phyloP scores from a whole-genome alignment of 1,140 invertebrate genomes.

The Drosophila fuyamai region DNA sequence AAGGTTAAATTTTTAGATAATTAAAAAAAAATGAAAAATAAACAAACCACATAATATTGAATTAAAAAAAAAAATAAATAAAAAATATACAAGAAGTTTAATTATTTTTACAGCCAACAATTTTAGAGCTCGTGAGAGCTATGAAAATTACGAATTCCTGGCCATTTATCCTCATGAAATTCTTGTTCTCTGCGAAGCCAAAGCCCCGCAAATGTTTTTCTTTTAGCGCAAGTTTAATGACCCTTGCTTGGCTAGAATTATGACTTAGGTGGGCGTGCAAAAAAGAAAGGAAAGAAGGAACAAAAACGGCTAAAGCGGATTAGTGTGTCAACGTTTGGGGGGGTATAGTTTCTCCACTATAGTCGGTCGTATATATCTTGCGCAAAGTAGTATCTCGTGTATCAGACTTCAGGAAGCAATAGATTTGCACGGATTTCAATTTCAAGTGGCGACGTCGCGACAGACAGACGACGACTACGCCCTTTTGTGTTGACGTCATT shows the following conservation, averaged over 20 bases:
- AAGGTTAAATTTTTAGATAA: background rate
- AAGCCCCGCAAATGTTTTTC: constrained; percentile 45
- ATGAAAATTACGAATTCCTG: background rate
- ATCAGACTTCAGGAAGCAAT: constrained; percentile 82
- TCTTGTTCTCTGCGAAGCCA: background rate
- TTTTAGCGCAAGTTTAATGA: constrained; percentile 30
- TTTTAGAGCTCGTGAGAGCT: background rate
- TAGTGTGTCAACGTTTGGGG: constrained; percentile 62
- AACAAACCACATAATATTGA: background rate
- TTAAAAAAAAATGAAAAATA: background rate
- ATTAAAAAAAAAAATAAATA: background rate
- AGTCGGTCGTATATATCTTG: background rate
- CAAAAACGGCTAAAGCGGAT: constrained; percentile 62
- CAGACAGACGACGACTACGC: constrained; percentile 17
- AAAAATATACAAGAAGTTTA: background rate
- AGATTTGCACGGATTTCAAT: constrained; percentile 69
- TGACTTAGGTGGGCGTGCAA: constrained; percentile 30
- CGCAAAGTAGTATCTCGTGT: constrained; percentile 33
- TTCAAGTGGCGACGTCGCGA: constrained; percentile 19
- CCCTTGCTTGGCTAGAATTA: constrained; percentile 29
- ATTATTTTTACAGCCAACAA: background rate
- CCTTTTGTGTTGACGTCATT: constrained; percentile 34
- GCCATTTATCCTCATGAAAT: constrained; percentile 2
- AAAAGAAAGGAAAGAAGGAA: constrained; percentile 9
- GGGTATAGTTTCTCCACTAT: constrained; percentile 18